Base-by-base conservation (phyloP, 2,888 invertebrate species). In the Lithodes maja region DNA sequence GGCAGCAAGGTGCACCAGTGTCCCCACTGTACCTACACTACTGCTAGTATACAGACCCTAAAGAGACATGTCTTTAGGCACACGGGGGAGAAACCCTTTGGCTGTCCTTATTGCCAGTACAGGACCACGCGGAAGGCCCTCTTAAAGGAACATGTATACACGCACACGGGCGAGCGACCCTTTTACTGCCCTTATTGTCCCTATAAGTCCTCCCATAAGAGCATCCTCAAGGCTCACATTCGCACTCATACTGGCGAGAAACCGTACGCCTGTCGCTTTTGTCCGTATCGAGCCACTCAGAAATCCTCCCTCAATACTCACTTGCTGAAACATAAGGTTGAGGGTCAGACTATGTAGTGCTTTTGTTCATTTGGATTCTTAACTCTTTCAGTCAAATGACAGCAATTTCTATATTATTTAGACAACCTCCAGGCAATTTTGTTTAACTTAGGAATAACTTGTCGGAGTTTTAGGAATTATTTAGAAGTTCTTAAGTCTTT, bases 281-380 rank as follows among this genome's bases (percentile, higher is more conserved):
- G 90, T 33, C 87, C 87, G 7, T 90, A 90, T 54, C 85, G 90
- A 9, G 87, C 90, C 54, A 90, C 87, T 74, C 90, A 90, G 74
- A 90, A 90, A 69, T 87, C 87, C 61, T 85, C 85, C 50, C 77
- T 90, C 69, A 90, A 90, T 74, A 85, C 85, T 61, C 90, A 90
- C 69, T 61, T 90, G 85, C 61, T 61, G 7, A 89, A 89, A 71
- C 88, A 89, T 78, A 85, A 75, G 61, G 49, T 79, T 17, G 81
- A 87, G 69, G 75, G 69, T n/a, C 85, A 78, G n/a, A 50, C 85
- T 50, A 49, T 79, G 17, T 85, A 85, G 15, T 33, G 33, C 79
- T 49, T 61, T 12, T 61, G 61, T 61, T 61, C 61, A 61, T 5
- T 61, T 61, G 61, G 12, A 33, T 33, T 33, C 33, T 33, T 33